phyloP scores from a whole-genome alignment of 1,140 invertebrate species.

The Drosophila sechellia region DNA sequence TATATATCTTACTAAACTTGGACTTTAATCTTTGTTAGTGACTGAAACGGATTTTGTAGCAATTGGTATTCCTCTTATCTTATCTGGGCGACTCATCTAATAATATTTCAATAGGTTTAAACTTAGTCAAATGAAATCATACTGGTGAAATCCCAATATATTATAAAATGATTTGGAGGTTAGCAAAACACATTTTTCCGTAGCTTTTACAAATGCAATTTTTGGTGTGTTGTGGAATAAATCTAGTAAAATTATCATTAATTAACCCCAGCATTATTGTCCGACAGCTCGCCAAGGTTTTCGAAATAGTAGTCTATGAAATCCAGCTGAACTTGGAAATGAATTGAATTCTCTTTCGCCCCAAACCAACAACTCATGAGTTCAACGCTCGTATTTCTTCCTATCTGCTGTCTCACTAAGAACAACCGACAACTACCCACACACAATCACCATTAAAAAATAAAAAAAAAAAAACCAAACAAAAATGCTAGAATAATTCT shows the following conservation, averaged over 20 bases:
- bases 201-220: too few species aligned
- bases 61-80: not conserved
- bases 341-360: not conserved
- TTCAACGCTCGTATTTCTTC: constrained; percentile 55
- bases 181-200: too few species aligned
- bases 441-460: constrained; percentile 58
- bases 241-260: too few species aligned
- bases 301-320: too few species aligned
- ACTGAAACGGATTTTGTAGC: not conserved
- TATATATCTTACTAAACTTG: not conserved
- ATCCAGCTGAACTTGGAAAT: not conserved
- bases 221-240: too few species aligned
- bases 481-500: constrained; percentile 83
- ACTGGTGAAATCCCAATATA: too few species aligned
- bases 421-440: constrained; percentile 48
- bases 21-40: not conserved
- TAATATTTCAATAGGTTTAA: not conserved
- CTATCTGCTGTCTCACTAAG: constrained; percentile 52
- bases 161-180: too few species aligned
- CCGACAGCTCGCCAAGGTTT: too few species aligned
- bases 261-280: too few species aligned
- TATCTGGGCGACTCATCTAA: not conserved
- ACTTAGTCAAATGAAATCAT: too few species aligned
- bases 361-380: constrained; percentile 21
- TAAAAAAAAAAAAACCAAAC: constrained; percentile 51